These are phyloP conservation scores for Choristoneura fumiferana DNA, from an alignment of 1,140 invertebrate genomes.

Conservation along the genomic window DNA sequence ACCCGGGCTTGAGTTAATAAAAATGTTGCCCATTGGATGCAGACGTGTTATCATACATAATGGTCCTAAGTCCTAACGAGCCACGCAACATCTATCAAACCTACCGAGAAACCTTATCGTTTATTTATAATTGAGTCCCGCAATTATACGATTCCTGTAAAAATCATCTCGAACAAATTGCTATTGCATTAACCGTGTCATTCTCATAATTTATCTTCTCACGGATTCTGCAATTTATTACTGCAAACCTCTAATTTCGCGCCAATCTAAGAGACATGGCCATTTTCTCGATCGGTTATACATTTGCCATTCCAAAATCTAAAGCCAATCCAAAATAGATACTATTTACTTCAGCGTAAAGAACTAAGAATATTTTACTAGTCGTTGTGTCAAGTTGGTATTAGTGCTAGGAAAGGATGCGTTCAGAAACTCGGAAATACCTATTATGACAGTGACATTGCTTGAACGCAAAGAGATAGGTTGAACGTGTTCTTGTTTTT, in stretches of 20 bases:
- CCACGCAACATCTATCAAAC: no score
- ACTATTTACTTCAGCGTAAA: no score
- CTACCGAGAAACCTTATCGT: not conserved
- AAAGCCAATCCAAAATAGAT: not conserved
- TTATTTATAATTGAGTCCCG: conserved; percentile 2
- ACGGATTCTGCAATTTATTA: conserved; percentile 17
- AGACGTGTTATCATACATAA: no score
- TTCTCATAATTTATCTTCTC: conserved; percentile 12
- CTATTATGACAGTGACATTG: no score
- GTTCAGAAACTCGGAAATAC: conserved; percentile 14
- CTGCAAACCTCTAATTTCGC: conserved; percentile 12
- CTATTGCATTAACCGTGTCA: not conserved
- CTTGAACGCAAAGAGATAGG: not conserved
- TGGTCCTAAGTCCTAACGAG: no score
- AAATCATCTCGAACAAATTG: conserved; percentile 8
- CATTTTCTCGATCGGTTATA: not conserved
- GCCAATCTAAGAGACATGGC: conserved; percentile 1
- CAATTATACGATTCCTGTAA: conserved; percentile 14
- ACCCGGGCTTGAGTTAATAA: no score
- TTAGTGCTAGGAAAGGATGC: conserved; percentile 9
- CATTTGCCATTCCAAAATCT: not conserved
- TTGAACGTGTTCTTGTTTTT: not conserved
- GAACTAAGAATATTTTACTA: not conserved
- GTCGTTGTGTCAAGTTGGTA: not conserved
- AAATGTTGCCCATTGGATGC: no score